These are phyloP conservation scores for Spheniscus humboldti DNA, from an alignment of 2,797 vertebrate species.

Conservation along the genomic window DNA sequence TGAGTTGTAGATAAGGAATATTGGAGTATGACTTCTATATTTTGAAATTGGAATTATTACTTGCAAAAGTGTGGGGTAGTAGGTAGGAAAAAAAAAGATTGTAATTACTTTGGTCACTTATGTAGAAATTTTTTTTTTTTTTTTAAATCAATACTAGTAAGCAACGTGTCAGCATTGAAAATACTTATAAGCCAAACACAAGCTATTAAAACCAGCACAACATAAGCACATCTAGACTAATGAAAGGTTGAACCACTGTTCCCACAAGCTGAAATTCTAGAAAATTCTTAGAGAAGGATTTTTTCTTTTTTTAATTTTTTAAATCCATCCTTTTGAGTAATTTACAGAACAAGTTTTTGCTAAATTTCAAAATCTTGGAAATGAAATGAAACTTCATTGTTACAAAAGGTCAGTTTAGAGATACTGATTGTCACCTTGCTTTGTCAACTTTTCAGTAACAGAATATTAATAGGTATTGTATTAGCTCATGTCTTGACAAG, in stretches of 20 bases:
- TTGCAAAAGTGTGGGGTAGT: neutral
- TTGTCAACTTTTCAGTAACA: neutral
- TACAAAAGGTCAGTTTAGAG: neutral
- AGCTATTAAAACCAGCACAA: neutral
- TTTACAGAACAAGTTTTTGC: neutral
- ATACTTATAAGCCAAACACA: neutral
- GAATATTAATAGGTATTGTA: constrained; percentile 25
- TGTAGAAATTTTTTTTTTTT: neutral
- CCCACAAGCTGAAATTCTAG: neutral
- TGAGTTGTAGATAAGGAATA: neutral
- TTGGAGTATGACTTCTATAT: neutral
- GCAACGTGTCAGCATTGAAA: neutral
- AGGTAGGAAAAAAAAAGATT: neutral
- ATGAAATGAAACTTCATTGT: neutral
- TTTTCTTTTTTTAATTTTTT: neutral
- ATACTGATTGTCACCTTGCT: neutral
- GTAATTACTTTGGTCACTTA: neutral
- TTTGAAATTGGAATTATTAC: neutral
- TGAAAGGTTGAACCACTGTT: neutral
- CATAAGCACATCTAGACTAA: neutral
- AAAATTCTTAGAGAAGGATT: neutral
- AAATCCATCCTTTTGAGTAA: neutral
- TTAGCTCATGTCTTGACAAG: neutral
- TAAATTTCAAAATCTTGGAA: constrained; percentile 13
- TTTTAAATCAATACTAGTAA: neutral